Percentiles rank a stretch among this genome's conserved stretches.
phyloP scores from a whole-genome alignment of 2,888 invertebrate genomes.

The Escarpia spicata region DNA sequence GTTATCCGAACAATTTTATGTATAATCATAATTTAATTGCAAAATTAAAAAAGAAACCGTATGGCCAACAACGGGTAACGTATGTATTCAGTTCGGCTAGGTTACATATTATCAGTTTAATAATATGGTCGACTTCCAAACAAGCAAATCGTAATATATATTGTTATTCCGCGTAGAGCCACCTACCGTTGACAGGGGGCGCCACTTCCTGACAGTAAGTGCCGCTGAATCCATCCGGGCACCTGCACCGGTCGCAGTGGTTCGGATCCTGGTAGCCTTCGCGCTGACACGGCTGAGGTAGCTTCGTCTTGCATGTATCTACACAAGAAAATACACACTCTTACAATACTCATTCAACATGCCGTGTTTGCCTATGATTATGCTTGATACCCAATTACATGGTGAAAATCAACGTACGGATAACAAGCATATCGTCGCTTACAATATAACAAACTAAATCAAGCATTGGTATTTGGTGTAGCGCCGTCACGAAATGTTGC shows the following conservation, averaged over 20 bases:
- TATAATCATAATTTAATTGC: background rate
- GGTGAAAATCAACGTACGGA: too few species aligned
- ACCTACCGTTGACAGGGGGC: conserved; percentile 27
- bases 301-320: conserved; percentile 26
- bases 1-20: background rate
- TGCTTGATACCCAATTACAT: too few species aligned
- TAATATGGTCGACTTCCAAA: too few species aligned
- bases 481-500: too few species aligned
- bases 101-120: too few species aligned
- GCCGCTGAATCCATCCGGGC: conserved; percentile 34
- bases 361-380: too few species aligned
- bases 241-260: conserved; percentile 27
- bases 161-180: background rate
- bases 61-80: conserved; percentile 35
- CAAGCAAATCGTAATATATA: too few species aligned
- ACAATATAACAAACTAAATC: too few species aligned
- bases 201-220: conserved; percentile 25
- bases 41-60: conserved; percentile 47
- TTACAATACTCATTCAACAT: background rate
- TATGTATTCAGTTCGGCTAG: background rate
- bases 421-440: too few species aligned
- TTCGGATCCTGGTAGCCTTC: conserved; percentile 35
- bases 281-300: conserved; percentile 26
- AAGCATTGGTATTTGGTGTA: too few species aligned
- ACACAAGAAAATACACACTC: background rate